Conservation (phyloP, 2,888 invertebrate genomes). For the Eulithis prunata region DNA sequence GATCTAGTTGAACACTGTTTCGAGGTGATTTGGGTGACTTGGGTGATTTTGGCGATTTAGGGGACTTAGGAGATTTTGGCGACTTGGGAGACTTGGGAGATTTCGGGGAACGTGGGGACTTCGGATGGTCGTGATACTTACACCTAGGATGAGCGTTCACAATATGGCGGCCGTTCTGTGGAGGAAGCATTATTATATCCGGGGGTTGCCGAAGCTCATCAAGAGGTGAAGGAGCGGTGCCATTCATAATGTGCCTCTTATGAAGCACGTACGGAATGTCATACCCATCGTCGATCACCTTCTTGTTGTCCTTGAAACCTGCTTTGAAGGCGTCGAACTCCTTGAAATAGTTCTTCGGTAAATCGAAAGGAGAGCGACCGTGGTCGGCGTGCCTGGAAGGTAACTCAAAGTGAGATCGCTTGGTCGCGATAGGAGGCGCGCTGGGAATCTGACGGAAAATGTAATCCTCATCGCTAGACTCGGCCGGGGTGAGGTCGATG, state of each 20-base stretch:
- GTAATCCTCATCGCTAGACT: constrained; percentile 93
- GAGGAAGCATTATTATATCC: constrained; percentile 76
- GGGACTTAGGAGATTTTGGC: constrained; percentile 87
- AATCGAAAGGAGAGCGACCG: constrained; percentile 87
- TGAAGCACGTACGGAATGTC: constrained; percentile 94
- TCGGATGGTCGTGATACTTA: constrained; percentile 81
- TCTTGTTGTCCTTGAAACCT: constrained; percentile 79
- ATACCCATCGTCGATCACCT: constrained; percentile 81
- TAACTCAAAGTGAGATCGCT: constrained; percentile 88
- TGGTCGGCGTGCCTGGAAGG: constrained; percentile 84
- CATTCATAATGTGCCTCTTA: constrained; percentile 94
- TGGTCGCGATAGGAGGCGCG: constrained; percentile 88
- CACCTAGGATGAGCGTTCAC: constrained; percentile 78
- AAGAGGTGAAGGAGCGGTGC: constrained; percentile 87
- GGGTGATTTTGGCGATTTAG: constrained; percentile 83
- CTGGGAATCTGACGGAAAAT: constrained; percentile 90
- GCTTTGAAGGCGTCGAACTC: constrained; percentile 86
- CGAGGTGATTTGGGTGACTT: constrained; percentile 84
- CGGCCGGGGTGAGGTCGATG: constrained; percentile 92
- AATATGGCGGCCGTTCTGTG: constrained; percentile 76
- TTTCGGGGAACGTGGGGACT: constrained; percentile 77
- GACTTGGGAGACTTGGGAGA: constrained; percentile 85
- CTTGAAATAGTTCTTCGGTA: constrained; percentile 89
- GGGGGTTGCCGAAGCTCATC: constrained; percentile 75
- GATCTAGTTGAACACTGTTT: constrained; percentile 66